Conservation (phyloP, 2,797 vertebrate genomes). For the Myioborus melanocephalus region DNA sequence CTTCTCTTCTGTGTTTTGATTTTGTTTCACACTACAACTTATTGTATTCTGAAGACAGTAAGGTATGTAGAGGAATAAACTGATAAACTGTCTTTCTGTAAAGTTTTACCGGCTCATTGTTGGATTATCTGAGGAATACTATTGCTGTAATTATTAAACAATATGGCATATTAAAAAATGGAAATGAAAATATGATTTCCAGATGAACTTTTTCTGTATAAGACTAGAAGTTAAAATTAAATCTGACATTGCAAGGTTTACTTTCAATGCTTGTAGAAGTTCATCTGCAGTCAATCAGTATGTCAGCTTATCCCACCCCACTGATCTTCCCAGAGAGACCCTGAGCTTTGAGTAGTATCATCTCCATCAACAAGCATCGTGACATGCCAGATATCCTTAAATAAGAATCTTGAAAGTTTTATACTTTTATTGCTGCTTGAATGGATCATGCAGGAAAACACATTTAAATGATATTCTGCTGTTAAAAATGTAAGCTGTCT, state of each 20-base stretch:
- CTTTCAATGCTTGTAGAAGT: background rate
- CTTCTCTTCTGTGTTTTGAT: background rate
- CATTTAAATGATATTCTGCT: background rate
- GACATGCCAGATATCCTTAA: background rate
- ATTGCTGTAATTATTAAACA: background rate
- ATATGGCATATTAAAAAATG: background rate
- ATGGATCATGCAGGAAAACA: background rate
- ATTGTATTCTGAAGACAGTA: background rate
- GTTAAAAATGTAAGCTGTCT: background rate
- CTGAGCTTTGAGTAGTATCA: background rate
- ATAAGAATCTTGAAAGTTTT: background rate
- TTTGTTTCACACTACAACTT: background rate
- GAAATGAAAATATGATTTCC: background rate
- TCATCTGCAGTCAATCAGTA: background rate
- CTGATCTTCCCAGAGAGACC: background rate
- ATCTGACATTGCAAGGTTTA: background rate
- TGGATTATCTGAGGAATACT: background rate
- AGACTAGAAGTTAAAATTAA: background rate
- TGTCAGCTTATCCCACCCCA: background rate
- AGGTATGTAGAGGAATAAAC: background rate
- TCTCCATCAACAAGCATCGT: accelerated
- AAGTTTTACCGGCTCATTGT: background rate
- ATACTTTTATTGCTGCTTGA: background rate
- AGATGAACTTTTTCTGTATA: background rate
- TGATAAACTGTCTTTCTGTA: background rate